These are phyloP conservation scores for Molothrus ater DNA, from an alignment of 2,797 vertebrate species.

Conservation along the genomic window DNA sequence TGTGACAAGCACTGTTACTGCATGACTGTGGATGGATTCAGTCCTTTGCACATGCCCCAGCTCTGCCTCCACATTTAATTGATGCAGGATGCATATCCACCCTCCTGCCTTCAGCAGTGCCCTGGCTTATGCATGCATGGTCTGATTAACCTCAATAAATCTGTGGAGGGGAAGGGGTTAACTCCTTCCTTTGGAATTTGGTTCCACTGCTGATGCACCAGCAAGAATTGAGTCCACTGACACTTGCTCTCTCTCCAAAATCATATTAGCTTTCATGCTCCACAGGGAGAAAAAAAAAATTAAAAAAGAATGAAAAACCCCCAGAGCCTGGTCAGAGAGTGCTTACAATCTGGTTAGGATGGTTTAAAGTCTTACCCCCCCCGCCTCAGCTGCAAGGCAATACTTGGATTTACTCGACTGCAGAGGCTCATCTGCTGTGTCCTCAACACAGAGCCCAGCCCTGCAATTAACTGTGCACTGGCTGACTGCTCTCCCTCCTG, in stretches of 20 bases:
- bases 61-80: not conserved
- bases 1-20: not conserved
- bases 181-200: not conserved
- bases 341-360: not conserved
- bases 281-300: not conserved
- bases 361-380: not conserved
- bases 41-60: not conserved
- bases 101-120: not conserved
- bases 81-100: not conserved
- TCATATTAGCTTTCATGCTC: constrained; percentile 12
- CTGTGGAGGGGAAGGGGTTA: constrained; percentile 43
- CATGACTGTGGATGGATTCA: fast-evolving
- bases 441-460: not conserved
- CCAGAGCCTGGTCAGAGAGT: not conserved
- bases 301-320: not conserved
- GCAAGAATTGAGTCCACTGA: constrained; percentile 31
- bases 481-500: not conserved
- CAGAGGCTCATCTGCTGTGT: not conserved
- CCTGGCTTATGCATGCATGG: not conserved
- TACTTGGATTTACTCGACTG: not conserved
- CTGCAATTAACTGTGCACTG: not conserved
- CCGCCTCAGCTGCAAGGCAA: not conserved
- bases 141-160: constrained; percentile 6
- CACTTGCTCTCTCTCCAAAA: constrained; percentile 48
- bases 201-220: not conserved